phyloP scores from a whole-genome alignment of 2,113 vertebrate genomes.

The Brachypodius melanocephalos region DNA sequence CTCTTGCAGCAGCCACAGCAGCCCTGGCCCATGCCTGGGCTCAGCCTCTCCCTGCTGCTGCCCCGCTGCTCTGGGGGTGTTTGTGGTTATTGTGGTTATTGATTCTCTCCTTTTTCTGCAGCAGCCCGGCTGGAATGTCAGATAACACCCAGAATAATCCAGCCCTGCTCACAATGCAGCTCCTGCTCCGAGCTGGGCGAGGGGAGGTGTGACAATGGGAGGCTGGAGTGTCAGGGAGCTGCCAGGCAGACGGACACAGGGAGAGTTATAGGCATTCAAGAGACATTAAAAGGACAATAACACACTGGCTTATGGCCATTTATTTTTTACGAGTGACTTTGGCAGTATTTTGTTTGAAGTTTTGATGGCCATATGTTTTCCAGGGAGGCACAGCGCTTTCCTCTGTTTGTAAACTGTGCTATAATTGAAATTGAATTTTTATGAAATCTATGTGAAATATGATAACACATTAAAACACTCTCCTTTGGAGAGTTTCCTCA shows the following conservation, averaged over 20 bases:
- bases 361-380: slow-evolving; percentile 72
- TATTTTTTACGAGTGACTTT: slow-evolving; percentile 60
- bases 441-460: slow-evolving; percentile 65
- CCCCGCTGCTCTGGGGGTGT: rapidly evolving
- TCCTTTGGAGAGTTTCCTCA: slow-evolving; percentile 61
- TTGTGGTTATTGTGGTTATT: neutral
- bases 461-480: slow-evolving; percentile 65
- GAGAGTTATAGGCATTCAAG: slow-evolving; percentile 52
- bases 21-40: rapidly evolving
- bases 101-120: neutral
- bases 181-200: neutral
- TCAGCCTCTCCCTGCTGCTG: neutral
- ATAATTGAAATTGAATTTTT: slow-evolving; percentile 73
- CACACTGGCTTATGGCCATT: slow-evolving; percentile 63
- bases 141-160: slow-evolving; percentile 12
- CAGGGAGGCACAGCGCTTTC: slow-evolving; percentile 30
- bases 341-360: slow-evolving; percentile 66
- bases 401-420: slow-evolving; percentile 61
- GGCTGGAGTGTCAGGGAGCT: slow-evolving; percentile 6
- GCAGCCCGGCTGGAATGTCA: neutral
- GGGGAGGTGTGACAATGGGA: neutral
- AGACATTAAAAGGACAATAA: slow-evolving; percentile 69
- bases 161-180: neutral
- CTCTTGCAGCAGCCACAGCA: neutral
- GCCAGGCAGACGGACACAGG: neutral